Conservation (phyloP, 2,888 invertebrate genomes). For the Conchocele bisecta region DNA sequence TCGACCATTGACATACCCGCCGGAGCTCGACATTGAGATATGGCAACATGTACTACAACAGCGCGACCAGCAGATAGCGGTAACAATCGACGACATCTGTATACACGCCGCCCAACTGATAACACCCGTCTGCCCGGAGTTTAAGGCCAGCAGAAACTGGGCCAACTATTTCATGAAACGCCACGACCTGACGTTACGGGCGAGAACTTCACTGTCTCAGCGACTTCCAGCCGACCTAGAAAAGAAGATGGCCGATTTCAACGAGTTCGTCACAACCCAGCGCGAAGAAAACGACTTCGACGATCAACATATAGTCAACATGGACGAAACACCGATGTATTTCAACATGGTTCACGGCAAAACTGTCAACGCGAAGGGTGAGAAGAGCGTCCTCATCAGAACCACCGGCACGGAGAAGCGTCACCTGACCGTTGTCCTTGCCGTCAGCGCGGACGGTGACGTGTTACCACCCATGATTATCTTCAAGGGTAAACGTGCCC, state of each 20-base stretch:
- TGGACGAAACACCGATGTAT: conserved; percentile 37
- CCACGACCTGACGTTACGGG: conserved; percentile 7
- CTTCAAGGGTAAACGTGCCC: conserved; percentile 3
- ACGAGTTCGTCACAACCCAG: conserved; percentile 11
- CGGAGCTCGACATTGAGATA: conserved; percentile 9
- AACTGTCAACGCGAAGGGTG: neutral
- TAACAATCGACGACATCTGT: neutral
- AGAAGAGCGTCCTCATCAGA: neutral
- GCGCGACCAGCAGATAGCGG: conserved; percentile 6
- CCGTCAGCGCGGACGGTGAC: neutral
- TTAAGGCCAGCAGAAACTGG: conserved; percentile 25
- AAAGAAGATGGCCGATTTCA: conserved; percentile 10
- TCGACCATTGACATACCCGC: conserved; percentile 16
- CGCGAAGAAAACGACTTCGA: conserved; percentile 39
- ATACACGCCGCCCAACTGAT: neutral
- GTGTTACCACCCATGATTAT: conserved; percentile 14
- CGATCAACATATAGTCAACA: conserved; percentile 34
- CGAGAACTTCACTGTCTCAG: neutral
- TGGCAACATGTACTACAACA: neutral
- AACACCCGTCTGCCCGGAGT: conserved; percentile 3
- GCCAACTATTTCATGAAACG: conserved; percentile 18
- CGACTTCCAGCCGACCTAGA: conserved; percentile 4
- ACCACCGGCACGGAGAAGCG: conserved; percentile 20
- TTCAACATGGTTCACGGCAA: conserved; percentile 25
- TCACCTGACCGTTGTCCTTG: conserved; percentile 27